Evolutionary conservation across 2,113 vertebrate species (phyloP).

Genomic region (Oxygymnocypris stewartii): DNA sequence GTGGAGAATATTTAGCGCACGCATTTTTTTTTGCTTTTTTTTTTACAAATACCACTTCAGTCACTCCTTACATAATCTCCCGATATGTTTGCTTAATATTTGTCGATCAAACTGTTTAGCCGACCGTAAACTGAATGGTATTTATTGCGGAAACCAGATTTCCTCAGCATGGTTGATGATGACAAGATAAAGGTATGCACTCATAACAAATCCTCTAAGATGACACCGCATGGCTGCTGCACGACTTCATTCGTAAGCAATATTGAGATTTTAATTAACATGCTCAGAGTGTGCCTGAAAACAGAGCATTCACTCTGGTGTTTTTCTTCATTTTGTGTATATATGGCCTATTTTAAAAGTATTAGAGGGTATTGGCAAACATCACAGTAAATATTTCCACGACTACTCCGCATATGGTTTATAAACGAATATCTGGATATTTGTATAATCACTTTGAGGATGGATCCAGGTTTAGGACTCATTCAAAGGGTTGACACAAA

Average conservation of each 20-base stretch:
- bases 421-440: background rate
- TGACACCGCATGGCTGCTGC: background rate
- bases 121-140: background rate
- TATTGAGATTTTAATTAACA: background rate
- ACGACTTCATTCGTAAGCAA: background rate
- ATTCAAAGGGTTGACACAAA: background rate
- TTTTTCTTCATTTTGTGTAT: background rate
- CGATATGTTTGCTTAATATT: background rate
- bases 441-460: background rate
- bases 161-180: background rate
- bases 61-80: background rate
- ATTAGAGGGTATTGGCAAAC: background rate
- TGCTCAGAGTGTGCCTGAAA: background rate
- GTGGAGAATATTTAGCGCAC: background rate
- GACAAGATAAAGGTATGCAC: constrained; percentile 18
- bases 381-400: background rate
- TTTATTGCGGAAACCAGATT: constrained; percentile 8
- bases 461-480: background rate
- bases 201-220: constrained; percentile 1
- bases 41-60: background rate
- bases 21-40: background rate
- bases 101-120: background rate
- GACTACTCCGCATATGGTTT: background rate
- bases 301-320: background rate
- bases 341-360: background rate